Evolutionary conservation across 1,140 invertebrate genomes (phyloP), one percentile per base, ranked within the genome.

Genomic region (Rhynchophorus ferrugineus): DNA sequence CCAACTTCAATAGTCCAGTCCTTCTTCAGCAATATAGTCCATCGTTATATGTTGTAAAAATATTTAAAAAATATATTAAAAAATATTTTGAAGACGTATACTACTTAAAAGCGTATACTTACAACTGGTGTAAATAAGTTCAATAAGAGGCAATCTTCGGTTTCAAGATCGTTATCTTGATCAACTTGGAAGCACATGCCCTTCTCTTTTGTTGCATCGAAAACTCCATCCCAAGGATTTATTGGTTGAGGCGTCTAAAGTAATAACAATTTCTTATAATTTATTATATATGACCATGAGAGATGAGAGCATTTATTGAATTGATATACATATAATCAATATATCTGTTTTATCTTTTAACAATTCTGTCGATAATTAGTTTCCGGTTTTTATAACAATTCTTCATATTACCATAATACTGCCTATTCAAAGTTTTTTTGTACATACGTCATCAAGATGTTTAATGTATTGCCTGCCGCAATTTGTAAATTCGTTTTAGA

Each of bases 51-150:
- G 5, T 13, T 37, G 5, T 37, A 5, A 13, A 37, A 37, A n/a
- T 37, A 18, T n/a, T 35, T 3, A 2, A 35, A 7, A 8, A 51
- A 5, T 11, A 2, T 34, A n/a, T n/a, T n/a, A n/a, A 19, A 34
- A 34, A 39, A 14, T 3, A 20, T 8, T 36, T 35, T n/a, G n/a
- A n/a, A n/a, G 14, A 44, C 2, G 6, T 14, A 6, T 5, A n/a
- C 6, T 7, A 16, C 24, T 20, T n/a, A n/a, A n/a, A n/a, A n/a
- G n/a, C n/a, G n/a, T n/a, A 8, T 37, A 56, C 52, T 52, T 56
- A 59, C 53, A 19, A 36, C 33, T 5, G 57, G 58, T 13, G 58
- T 57, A 38, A 20, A 57, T 5, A 57, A 24, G 39, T 57, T 60
- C 16, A 57, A 24, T 8, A 51, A 48, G 3, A 57, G 38, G 39